Percentiles rank a stretch among this genome's conserved stretches.
phyloP scores from a whole-genome alignment of 2,113 vertebrate species.

The Odontophorus gujanensis region DNA sequence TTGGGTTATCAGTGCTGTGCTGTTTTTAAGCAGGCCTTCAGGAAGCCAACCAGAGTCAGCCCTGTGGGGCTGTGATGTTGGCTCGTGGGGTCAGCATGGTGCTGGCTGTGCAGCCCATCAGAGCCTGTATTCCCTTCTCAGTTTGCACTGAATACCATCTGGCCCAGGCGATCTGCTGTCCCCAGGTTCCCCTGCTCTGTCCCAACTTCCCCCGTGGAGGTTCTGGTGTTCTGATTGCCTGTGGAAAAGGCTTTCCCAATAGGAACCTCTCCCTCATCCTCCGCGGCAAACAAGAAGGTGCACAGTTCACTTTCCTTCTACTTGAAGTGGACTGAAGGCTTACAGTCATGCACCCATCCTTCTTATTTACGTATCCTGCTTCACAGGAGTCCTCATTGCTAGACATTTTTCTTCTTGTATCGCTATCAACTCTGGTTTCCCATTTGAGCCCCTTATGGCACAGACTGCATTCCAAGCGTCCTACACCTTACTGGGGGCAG shows the following conservation, averaged over 20 bases:
- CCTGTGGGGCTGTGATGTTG: not conserved
- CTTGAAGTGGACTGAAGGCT: not conserved
- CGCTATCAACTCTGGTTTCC: not conserved
- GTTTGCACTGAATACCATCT: constrained; percentile 1
- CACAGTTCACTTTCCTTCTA: not conserved
- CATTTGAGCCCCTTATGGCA: not conserved
- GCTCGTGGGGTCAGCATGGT: not conserved
- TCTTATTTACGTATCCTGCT: not conserved
- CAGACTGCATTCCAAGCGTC: not conserved
- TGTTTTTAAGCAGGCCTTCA: not conserved
- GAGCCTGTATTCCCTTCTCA: not conserved
- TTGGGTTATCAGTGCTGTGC: not conserved
- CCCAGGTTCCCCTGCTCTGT: not conserved
- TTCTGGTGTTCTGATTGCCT: not conserved
- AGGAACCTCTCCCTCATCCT: constrained; percentile 42
- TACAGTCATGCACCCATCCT: not conserved
- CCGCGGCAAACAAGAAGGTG: not conserved
- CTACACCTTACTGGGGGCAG: not conserved
- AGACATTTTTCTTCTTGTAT: not conserved
- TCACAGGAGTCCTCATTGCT: not conserved
- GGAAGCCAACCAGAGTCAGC: not conserved
- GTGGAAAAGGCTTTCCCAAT: not conserved
- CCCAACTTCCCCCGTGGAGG: constrained; percentile 14
- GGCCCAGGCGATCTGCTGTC: constrained; percentile 24
- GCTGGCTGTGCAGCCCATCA: not conserved